Evolutionary conservation across 2,113 vertebrate species (phyloP).

Genomic region (Sorex fumeus): DNA sequence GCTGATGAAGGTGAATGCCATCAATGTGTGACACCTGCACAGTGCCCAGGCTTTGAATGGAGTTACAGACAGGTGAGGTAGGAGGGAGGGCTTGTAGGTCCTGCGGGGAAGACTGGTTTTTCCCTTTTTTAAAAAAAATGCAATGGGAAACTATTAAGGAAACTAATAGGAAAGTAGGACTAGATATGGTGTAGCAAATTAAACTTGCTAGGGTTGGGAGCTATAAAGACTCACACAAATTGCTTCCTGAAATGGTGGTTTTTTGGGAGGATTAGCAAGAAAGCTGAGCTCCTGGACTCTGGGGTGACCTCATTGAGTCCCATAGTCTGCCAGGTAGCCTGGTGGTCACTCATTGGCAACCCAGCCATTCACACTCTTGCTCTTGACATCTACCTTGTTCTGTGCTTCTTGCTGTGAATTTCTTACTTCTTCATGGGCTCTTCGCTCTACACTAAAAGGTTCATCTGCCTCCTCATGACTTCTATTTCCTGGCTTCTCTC

Average conservation of each 20-base stretch:
- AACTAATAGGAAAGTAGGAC: neutral
- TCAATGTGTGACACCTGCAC: neutral
- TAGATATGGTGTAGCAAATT: neutral
- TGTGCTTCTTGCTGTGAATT: neutral
- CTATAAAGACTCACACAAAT: neutral
- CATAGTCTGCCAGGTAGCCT: neutral
- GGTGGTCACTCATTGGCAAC: neutral
- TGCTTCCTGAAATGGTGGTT: neutral
- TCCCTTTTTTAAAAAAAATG: neutral
- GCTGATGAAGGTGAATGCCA: neutral
- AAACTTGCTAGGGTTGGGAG: neutral
- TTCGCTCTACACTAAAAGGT: neutral
- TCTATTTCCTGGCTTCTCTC: slow-evolving; percentile 41
- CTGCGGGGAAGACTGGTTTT: neutral
- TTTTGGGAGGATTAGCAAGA: neutral
- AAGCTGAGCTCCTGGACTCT: neutral
- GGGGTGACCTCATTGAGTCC: neutral
- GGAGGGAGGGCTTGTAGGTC: neutral
- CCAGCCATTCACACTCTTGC: neutral
- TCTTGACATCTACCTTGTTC: neutral
- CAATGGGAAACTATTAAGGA: neutral
- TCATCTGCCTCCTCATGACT: neutral
- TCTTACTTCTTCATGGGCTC: neutral
- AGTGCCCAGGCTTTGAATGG: neutral
- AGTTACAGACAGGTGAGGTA: neutral